These are phyloP conservation scores for Numenius phaeopus DNA, from an alignment of 2,797 vertebrate species.

Conservation along the genomic window DNA sequence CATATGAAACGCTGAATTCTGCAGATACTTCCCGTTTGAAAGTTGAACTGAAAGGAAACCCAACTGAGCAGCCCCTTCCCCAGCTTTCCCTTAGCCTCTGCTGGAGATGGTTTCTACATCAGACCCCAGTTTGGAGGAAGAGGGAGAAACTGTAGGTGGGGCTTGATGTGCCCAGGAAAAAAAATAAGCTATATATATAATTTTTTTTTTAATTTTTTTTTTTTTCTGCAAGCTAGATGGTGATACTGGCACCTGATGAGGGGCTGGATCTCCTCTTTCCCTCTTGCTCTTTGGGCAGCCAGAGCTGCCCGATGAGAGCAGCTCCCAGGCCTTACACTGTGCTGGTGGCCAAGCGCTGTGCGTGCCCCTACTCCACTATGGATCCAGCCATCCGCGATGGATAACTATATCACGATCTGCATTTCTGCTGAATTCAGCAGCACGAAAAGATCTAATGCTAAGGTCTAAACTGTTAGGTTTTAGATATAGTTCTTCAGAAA, in stretches of 20 bases:
- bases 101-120: neutral
- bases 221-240: neutral
- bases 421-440: constrained; percentile 32
- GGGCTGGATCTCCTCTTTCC: neutral
- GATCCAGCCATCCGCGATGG: neutral
- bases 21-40: neutral
- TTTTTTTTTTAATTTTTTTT: neutral
- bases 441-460: neutral
- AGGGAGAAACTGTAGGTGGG: neutral
- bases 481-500: neutral
- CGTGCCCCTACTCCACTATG: neutral
- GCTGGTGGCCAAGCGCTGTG: neutral
- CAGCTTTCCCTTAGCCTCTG: neutral
- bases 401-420: neutral
- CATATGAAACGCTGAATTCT: neutral
- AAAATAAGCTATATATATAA: neutral
- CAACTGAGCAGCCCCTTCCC: neutral
- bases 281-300: neutral
- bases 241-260: neutral
- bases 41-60: neutral
- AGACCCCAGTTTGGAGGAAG: neutral
- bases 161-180: neutral
- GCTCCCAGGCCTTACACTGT: neutral
- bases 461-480: neutral
- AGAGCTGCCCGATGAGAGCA: neutral